Base-by-base conservation (phyloP, 2,797 vertebrate species). In the Ispidina lecontei region DNA sequence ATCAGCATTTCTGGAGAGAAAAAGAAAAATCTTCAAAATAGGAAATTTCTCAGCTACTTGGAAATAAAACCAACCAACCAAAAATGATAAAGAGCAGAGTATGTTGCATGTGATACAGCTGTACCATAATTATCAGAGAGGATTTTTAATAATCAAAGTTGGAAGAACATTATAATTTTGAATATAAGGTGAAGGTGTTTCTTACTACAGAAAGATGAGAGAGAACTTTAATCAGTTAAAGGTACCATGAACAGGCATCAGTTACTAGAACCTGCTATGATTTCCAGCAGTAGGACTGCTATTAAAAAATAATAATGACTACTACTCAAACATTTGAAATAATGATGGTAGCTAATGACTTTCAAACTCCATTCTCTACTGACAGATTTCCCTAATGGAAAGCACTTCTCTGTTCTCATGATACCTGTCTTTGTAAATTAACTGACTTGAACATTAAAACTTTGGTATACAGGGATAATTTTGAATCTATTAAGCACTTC, bases 321-420 rank as follows among this genome's bases (percentile, higher is more conserved):
- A 64, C 69, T 39, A 89, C 41, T 64, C 87, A 92, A 94, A 83
- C 59, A 90, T 67, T 88, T 91, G 70, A 91, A 93, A 51, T 89
- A 29, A 39, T 76, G 46, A 76, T 70, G 35, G 39, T 75, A 78
- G 29, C 31, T 94, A 88, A 86, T 29, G 56, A 88, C 67, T 92
- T 88, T 75, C 29, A 80, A 90, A 80, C 37, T 75, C 37, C 54
- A 62, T 75, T 91, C 67, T 81, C 74, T 84, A 69, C 35, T 79
- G 68, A 82, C 17, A 78, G 59, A 72, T 69, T 86, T 94, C 35
- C 63, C 56, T 67, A 87, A 71, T 54, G 56, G 47, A 90, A 91
- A 84, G 75, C 21, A 91, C 58, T 80, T 73, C 28, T 60, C 21
- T 75, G 12, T 28, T 75, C 68, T 89, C n/a, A 54, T 54, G 80